These are phyloP conservation scores for Falco punctatus DNA, from an alignment of 2,113 vertebrate species.

Conservation along the genomic window DNA sequence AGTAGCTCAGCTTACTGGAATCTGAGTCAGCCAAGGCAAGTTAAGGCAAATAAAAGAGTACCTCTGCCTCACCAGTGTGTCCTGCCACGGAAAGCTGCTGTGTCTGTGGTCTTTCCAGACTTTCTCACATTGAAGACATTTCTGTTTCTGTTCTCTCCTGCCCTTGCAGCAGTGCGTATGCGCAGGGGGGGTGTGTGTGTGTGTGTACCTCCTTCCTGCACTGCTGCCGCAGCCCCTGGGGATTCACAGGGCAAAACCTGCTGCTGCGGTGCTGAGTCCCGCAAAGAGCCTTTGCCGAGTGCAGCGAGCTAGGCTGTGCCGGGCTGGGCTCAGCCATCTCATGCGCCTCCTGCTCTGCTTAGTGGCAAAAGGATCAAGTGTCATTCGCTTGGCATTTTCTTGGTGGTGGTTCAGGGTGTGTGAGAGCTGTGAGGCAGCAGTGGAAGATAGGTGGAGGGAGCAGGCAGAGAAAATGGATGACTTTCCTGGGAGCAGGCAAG, in stretches of 20 bases:
- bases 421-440: not conserved
- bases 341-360: not conserved
- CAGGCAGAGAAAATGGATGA: not conserved
- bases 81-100: slow-evolving; percentile 17
- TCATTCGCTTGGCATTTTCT: not conserved
- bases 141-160: slow-evolving; percentile 60
- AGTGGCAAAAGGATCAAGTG: not conserved
- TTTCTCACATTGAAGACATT: slow-evolving; percentile 36
- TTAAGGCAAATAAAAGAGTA: slow-evolving; percentile 47
- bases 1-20: slow-evolving; percentile 56
- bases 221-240: not conserved
- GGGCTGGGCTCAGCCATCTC: not conserved
- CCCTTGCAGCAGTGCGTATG: not conserved
- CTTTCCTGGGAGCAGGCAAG: not conserved
- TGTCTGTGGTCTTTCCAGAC: slow-evolving; percentile 46
- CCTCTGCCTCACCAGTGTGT: slow-evolving; percentile 20
- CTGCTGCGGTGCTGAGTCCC: rapidly evolving
- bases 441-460: not conserved
- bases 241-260: not conserved
- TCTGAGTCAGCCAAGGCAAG: slow-evolving; percentile 64
- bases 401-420: not conserved
- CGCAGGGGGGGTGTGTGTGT: not conserved
- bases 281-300: not conserved
- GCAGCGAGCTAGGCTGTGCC: not conserved
- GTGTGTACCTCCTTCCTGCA: not conserved